Percentiles rank a stretch among this genome's conserved stretches.
phyloP scores from a whole-genome alignment of 2,888 invertebrate genomes.

The Nomada ruficornis region DNA sequence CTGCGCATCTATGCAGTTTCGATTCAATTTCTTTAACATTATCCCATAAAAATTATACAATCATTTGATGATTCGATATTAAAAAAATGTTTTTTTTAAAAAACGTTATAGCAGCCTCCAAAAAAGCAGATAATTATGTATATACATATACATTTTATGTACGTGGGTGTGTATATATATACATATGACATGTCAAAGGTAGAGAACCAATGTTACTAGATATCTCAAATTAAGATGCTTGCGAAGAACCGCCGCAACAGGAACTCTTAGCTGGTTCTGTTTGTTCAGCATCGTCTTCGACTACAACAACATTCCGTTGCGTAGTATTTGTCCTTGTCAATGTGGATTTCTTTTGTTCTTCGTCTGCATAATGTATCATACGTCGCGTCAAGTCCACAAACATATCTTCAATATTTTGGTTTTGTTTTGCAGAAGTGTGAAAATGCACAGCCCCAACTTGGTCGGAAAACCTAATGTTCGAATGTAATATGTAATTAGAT shows the following conservation, averaged over 20 bases:
- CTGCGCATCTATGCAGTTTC: slow-evolving; percentile 27
- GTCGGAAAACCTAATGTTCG: slow-evolving; percentile 90
- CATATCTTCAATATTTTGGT: slow-evolving; percentile 95
- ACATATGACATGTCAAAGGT: slow-evolving; percentile 55
- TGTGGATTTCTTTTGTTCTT: slow-evolving; percentile 78
- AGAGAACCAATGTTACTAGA: slow-evolving; percentile 43
- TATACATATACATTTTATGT: slow-evolving; percentile 46
- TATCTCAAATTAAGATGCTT: slow-evolving; percentile 57
- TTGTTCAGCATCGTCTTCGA: slow-evolving; percentile 83
- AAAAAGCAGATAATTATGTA: slow-evolving; percentile 38
- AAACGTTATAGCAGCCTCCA: slow-evolving; percentile 41
- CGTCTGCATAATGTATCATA: slow-evolving; percentile 87
- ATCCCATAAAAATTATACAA: slow-evolving; percentile 16
- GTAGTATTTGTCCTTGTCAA: slow-evolving; percentile 83
- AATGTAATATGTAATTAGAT: slow-evolving; percentile 8
- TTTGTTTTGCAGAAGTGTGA: slow-evolving; percentile 96
- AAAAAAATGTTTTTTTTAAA: slow-evolving; percentile 21
- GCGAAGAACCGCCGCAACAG: slow-evolving; percentile 80
- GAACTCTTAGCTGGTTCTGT: slow-evolving; percentile 79
- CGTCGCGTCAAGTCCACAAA: slow-evolving; percentile 93
- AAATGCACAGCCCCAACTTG: slow-evolving; percentile 97
- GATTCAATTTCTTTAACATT: slow-evolving; percentile 12
- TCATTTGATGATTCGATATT: slow-evolving; percentile 26
- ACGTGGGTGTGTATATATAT: slow-evolving; percentile 43
- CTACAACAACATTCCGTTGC: slow-evolving; percentile 84